Conservation (phyloP, 2,797 vertebrate species). For the Characodon lateralis region DNA sequence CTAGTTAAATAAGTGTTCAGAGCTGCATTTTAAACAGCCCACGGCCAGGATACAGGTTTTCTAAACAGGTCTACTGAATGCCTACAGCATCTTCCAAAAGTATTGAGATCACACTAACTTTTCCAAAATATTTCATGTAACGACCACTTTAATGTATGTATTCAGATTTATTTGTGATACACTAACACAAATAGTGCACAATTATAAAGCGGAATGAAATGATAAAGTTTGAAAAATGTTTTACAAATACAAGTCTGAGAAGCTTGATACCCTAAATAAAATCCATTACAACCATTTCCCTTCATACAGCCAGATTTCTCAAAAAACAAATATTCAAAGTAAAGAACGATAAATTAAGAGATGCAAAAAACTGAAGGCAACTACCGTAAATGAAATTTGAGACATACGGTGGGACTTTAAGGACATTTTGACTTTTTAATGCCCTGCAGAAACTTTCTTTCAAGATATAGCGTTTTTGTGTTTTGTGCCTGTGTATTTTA, state of each 20-base stretch:
- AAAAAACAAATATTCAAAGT: too few relatives aligned
- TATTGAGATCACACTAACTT: neutral
- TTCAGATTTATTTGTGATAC: neutral
- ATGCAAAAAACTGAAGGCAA: too few relatives aligned
- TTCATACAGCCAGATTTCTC: too few relatives aligned
- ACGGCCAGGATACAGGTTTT: neutral
- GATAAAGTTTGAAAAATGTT: neutral
- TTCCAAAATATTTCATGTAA: neutral
- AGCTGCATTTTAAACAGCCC: neutral
- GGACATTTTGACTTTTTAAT: neutral
- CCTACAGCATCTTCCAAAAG: too few relatives aligned
- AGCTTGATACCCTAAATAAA: neutral
- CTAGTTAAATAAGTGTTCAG: neutral
- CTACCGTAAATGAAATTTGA: too few relatives aligned
- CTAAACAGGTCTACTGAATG: too few relatives aligned
- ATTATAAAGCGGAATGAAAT: neutral
- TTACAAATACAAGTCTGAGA: neutral
- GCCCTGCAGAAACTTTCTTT: neutral
- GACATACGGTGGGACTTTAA: too few relatives aligned
- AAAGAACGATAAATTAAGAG: too few relatives aligned
- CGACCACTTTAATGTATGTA: too few relatives aligned
- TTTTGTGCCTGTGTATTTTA: neutral
- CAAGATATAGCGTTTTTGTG: neutral
- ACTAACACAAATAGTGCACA: neutral
- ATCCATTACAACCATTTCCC: too few relatives aligned